phyloP scores from a whole-genome alignment of 1,140 invertebrate genomes.

The Platyscapa corneri region DNA sequence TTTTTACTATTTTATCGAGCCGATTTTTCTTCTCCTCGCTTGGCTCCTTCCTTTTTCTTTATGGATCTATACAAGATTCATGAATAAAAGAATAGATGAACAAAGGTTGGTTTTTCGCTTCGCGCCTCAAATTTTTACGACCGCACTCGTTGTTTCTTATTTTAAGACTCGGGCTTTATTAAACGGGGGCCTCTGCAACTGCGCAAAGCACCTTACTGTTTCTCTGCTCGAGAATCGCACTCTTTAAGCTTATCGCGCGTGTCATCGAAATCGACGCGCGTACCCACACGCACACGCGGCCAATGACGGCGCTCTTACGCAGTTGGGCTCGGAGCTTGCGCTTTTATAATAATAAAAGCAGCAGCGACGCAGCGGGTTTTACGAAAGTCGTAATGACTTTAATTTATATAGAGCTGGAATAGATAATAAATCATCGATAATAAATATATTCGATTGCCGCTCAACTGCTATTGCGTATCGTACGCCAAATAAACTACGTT shows the following conservation, averaged over 20 bases:
- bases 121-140: constrained; percentile 26
- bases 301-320: no score
- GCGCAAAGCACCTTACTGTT: neutral
- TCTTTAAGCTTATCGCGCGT: neutral
- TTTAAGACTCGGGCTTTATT: constrained; percentile 29
- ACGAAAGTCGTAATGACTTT: neutral
- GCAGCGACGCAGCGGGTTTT: neutral
- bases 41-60: constrained; percentile 23
- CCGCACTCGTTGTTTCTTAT: constrained; percentile 15
- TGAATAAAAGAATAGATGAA: constrained; percentile 43
- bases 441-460: neutral
- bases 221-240: neutral
- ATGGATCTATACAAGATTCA: constrained; percentile 38
- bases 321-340: no score
- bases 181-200: neutral
- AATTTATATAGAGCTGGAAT: no score
- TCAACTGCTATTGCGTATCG: neutral
- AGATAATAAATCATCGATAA: neutral
- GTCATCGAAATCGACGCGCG: neutral
- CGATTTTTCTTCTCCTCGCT: constrained; percentile 48
- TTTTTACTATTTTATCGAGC: constrained; percentile 49
- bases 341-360: no score
- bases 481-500: neutral
- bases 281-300: no score
- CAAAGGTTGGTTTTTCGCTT: constrained; percentile 25